Percentiles rank a stretch among this genome's conserved stretches.
These are phyloP conservation scores for Hyposoter dolosus DNA, from an alignment of 2,888 invertebrate species.

Conservation along the genomic window DNA sequence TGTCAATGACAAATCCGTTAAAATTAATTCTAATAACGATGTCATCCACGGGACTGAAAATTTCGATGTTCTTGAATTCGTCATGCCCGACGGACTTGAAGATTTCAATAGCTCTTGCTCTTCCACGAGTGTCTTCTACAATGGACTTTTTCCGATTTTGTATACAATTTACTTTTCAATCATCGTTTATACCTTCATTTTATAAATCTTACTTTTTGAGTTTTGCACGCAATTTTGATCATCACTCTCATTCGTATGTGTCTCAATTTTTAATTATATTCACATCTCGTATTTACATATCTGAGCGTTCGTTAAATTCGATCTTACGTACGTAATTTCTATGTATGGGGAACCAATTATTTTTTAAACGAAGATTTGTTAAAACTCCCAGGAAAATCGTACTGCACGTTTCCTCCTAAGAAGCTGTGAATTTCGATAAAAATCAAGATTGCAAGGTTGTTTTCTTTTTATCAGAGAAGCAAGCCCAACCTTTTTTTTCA, in stretches of 20 bases:
- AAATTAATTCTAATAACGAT: constrained; percentile 4
- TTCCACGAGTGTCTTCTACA: background rate
- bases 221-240: background rate
- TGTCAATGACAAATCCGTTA: background rate
- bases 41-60: constrained; percentile 39
- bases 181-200: constrained; percentile 23
- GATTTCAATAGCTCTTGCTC: constrained; percentile 52
- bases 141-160: background rate
- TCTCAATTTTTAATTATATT: background rate
- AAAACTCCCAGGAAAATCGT: too few relatives aligned
- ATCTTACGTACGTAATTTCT: background rate
- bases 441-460: too few relatives aligned
- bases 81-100: constrained; percentile 70
- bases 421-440: too few relatives aligned
- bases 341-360: background rate
- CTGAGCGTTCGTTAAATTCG: too few relatives aligned
- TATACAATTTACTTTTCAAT: constrained; percentile 3
- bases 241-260: background rate
- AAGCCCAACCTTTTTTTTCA: too few relatives aligned
- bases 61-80: constrained; percentile 69
- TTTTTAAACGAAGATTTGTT: background rate
- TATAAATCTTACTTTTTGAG: constrained; percentile 12
- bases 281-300: background rate
- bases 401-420: too few relatives aligned
- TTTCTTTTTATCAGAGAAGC: too few relatives aligned